Conservation (phyloP, 1,140 invertebrate genomes). For the Pseudomyrmex pallidus region DNA sequence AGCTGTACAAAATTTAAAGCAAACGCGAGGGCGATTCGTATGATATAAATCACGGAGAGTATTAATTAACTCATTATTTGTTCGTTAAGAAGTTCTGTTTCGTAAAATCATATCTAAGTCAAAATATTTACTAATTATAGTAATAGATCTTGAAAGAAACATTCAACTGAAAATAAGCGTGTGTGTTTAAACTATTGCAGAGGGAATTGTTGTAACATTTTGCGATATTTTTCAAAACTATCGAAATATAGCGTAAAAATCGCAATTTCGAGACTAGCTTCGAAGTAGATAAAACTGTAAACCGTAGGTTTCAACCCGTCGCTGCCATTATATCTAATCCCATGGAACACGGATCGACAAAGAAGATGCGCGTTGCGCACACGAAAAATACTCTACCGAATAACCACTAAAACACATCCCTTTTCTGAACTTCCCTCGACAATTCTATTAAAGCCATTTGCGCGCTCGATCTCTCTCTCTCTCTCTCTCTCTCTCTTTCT, state of each 20-base stretch:
- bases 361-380: constrained; percentile 72
- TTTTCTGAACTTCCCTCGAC: neutral
- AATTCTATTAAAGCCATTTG: neutral
- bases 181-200: too few relatives aligned
- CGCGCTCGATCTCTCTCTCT: too few relatives aligned
- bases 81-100: neutral
- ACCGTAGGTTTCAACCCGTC: constrained; percentile 62
- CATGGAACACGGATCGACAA: constrained; percentile 61
- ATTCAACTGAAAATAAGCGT: too few relatives aligned
- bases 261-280: constrained; percentile 6
- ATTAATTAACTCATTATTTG: neutral
- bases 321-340: constrained; percentile 64
- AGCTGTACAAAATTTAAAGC: constrained; percentile 60
- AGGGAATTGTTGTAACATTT: too few relatives aligned
- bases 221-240: neutral
- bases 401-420: constrained; percentile 29
- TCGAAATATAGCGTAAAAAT: neutral
- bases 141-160: neutral
- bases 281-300: neutral
- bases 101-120: neutral
- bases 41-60: neutral
- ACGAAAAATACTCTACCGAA: constrained; percentile 62
- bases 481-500: too few relatives aligned
- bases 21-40: constrained; percentile 1
- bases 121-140: neutral